These are phyloP conservation scores for Rhagium mordax DNA, from an alignment of 2,888 invertebrate genomes.

Conservation along the genomic window DNA sequence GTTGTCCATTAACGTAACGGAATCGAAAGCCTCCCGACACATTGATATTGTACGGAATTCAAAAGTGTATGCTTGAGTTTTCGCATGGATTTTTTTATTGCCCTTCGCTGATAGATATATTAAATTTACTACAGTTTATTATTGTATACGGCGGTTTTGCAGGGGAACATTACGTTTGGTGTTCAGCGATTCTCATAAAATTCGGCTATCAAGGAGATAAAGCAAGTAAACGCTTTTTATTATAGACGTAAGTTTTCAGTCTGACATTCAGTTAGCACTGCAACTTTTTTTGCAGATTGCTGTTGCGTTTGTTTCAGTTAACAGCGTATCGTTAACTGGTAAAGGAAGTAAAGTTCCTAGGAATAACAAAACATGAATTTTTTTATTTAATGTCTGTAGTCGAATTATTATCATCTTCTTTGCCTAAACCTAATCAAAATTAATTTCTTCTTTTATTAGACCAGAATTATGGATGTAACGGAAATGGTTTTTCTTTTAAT, in stretches of 20 bases:
- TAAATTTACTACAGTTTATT: background rate
- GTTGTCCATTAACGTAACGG: conserved; percentile 58
- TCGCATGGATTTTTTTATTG: conserved; percentile 15
- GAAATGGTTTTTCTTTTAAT: too few species aligned
- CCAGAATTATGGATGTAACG: too few species aligned
- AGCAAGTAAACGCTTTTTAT: background rate
- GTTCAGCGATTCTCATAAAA: background rate
- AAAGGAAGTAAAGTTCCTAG: too few species aligned
- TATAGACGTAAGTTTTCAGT: background rate
- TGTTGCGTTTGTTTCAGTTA: too few species aligned
- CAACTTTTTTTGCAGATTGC: too few species aligned
- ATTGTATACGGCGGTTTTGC: background rate
- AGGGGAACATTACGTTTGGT: background rate
- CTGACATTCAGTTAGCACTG: background rate
- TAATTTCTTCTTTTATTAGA: too few species aligned
- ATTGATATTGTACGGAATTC: conserved; percentile 57
- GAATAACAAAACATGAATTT: too few species aligned
- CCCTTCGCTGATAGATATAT: background rate
- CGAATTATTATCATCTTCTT: too few species aligned
- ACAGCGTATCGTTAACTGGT: too few species aligned
- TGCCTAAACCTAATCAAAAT: too few species aligned
- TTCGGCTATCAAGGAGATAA: background rate
- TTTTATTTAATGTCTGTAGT: too few species aligned
- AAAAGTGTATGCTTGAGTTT: conserved; percentile 53
- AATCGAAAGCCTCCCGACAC: conserved; percentile 53